Conservation (phyloP, 2,797 vertebrate genomes). For the Crenuchus spilurus region DNA sequence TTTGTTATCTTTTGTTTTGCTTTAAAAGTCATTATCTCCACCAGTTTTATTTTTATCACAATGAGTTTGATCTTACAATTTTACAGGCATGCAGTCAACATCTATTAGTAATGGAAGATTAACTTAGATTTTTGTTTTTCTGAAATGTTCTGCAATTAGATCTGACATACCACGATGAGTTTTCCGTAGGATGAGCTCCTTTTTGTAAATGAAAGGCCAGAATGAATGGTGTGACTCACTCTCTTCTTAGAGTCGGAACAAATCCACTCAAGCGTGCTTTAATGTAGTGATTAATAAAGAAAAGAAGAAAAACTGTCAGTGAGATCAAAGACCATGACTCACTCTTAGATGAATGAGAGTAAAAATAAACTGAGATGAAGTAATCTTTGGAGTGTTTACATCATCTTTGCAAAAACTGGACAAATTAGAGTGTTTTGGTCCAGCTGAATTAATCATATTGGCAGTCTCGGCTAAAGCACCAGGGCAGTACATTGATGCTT, state of each 20-base stretch:
- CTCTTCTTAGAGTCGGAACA: conserved; percentile 53
- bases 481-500: conserved; percentile 48
- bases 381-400: conserved; percentile 62
- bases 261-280: conserved; percentile 16
- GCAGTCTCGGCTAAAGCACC: conserved; percentile 19
- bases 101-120: too few relatives aligned
- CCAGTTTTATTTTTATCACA: background rate
- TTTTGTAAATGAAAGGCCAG: conserved; percentile 11
- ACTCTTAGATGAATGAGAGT: conserved; percentile 60
- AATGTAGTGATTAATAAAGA: conserved; percentile 59
- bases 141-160: background rate
- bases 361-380: conserved; percentile 44
- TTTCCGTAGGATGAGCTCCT: background rate
- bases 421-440: conserved; percentile 28
- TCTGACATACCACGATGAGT: background rate
- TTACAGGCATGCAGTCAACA: too few relatives aligned
- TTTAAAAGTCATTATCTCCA: background rate
- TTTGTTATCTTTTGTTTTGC: background rate
- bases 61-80: background rate
- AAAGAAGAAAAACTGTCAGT: conserved; percentile 40
- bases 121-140: background rate
- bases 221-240: conserved; percentile 20
- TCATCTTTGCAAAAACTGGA: conserved; percentile 64
- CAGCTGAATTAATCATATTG: conserved; percentile 4
- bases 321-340: conserved; percentile 60